Conservation (phyloP, 2,797 vertebrate genomes). For the Otus scops region DNA sequence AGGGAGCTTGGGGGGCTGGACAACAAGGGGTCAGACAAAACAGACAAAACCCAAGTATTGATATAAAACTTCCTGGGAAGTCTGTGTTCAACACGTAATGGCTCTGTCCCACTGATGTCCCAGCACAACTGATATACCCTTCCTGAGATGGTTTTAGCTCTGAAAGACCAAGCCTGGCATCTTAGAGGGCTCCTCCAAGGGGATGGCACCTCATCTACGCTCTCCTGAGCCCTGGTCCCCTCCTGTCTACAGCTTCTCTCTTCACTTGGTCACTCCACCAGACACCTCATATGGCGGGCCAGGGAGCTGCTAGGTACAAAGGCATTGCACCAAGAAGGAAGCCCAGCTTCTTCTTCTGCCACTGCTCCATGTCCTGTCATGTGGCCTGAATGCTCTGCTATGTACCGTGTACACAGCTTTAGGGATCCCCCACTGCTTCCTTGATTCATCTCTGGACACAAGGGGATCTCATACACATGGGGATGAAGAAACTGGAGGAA, state of each 20-base stretch:
- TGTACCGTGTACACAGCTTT: background rate
- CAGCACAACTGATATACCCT: background rate
- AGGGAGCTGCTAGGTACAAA: background rate
- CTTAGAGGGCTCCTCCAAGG: background rate
- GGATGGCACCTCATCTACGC: background rate
- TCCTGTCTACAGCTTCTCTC: background rate
- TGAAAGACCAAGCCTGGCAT: background rate
- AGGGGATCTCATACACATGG: background rate
- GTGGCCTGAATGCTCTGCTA: background rate
- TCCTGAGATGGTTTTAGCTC: background rate
- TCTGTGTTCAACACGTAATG: background rate
- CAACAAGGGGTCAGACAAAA: background rate
- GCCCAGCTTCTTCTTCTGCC: background rate
- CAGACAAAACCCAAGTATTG: background rate
- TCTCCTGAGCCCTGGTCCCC: fast-evolving
- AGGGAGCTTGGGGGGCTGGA: background rate
- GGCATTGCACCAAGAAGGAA: background rate
- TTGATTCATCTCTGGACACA: fast-evolving
- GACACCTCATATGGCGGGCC: background rate
- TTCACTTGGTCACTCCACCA: background rate
- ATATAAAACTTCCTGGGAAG: background rate
- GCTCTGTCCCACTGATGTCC: background rate
- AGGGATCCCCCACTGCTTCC: fast-evolving
- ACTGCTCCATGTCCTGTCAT: background rate
- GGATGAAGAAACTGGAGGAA: background rate